Evolutionary conservation across 2,888 invertebrate genomes (phyloP), one percentile per base, ranked within the genome.

Genomic region (Oxystoma pomonae): DNA sequence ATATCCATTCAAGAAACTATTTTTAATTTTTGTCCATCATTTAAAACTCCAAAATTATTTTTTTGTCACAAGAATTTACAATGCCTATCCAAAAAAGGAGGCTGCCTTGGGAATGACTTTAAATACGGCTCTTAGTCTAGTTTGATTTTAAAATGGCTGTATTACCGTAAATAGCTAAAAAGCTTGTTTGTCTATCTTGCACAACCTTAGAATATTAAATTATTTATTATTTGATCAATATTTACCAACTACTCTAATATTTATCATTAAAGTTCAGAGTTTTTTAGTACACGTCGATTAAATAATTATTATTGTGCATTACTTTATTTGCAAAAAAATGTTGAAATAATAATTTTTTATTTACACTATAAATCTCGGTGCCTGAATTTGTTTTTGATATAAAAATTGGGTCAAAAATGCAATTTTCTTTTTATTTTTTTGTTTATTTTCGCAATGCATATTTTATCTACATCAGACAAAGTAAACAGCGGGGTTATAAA

Each of bases 401-500:
- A 66, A 65, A 72, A 72, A 69, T 67, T 72, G 68, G 70, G 72
- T 72, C 72, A 72, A 66, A 68, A 66, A 67, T 51, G 59, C 68
- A 68, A 67, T 60, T 62, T 65, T 67, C 67, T 61, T 59, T 65
- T 66, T 68, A 66, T 72, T 71, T 68, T n/a, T 68, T 71, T 71
- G 65, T 68, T 69, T 70, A 64, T 62, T 70, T 70, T 69, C 69
- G 68, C 69, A 71, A 71, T 70, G 70, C 70, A 67, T 57, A 70
- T 70, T 71, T 70, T 71, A 70, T 71, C 70, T 71, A 69, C 71
- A n/a, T n/a, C n/a, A 71, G 71, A 70, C 71, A 70, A 67, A 69
- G 69, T 66, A 71, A 71, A 71, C 66, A 71, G n/a, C n/a, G n/a
- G n/a, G n/a, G n/a, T n/a, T n/a, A n/a, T 35, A 35, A 35, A 35